phyloP scores from a whole-genome alignment of 2,888 invertebrate species.

The Hanleya hanleyi region DNA sequence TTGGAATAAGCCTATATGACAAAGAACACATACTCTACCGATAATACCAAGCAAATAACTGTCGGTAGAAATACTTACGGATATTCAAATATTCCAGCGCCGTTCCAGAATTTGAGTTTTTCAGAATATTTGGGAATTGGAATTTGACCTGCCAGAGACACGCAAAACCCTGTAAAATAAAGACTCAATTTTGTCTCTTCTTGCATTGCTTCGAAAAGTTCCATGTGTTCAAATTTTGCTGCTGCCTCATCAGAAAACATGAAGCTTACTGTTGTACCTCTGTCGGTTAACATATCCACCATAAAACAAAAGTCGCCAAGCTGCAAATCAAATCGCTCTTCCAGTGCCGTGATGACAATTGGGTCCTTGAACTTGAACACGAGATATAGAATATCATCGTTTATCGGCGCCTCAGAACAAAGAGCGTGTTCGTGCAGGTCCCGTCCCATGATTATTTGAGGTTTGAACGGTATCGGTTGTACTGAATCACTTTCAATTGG shows the following conservation, averaged over 20 bases:
- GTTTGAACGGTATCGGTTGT: background rate
- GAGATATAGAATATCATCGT: background rate
- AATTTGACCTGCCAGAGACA: background rate
- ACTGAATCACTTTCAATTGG: background rate
- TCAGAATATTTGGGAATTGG: background rate
- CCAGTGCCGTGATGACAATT: background rate
- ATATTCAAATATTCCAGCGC: background rate
- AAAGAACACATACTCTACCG: too few species aligned
- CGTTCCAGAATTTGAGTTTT: background rate
- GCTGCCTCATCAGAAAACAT: background rate
- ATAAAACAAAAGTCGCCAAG: background rate
- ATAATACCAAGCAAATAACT: too few species aligned
- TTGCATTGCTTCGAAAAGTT: background rate
- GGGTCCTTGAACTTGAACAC: background rate
- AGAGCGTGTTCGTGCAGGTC: background rate
- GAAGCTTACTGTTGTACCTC: background rate
- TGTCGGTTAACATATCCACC: background rate
- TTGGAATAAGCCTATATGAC: too few species aligned
- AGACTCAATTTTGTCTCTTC: background rate
- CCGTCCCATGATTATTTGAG: background rate
- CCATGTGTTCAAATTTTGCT: background rate
- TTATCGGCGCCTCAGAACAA: background rate
- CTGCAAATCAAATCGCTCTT: background rate
- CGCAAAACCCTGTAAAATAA: background rate
- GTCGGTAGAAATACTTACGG: too few species aligned